A percentile compares a stretch with the other conserved stretches of the same genome.
Conservation (phyloP, 2,797 vertebrate species). For the Tamandua tetradactyla region DNA sequence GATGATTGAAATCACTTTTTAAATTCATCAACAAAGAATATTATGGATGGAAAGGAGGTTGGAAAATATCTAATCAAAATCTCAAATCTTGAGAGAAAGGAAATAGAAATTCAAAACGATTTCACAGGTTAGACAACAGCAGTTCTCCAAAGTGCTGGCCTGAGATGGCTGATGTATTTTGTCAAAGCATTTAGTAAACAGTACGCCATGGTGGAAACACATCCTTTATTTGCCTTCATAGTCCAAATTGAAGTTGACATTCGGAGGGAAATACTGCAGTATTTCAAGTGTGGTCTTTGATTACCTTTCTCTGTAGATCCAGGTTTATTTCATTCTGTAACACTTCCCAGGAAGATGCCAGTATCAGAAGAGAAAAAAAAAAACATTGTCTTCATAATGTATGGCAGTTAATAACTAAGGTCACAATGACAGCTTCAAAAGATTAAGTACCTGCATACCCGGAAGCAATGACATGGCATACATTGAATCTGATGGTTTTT, state of each 20-base stretch:
- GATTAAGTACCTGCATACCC: neutral
- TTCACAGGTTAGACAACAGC: neutral
- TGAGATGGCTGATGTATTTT: neutral
- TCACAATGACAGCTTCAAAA: neutral
- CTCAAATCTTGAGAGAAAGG: neutral
- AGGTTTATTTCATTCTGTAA: neutral
- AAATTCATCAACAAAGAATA: neutral
- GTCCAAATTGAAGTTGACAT: neutral
- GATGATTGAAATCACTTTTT: neutral
- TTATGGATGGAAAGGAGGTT: neutral
- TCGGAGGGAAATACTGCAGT: neutral
- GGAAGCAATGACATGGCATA: neutral
- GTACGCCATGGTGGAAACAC: neutral
- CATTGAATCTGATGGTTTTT: neutral
- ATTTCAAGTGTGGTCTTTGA: conserved; percentile 20
- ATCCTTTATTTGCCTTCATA: neutral
- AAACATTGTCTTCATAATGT: neutral
- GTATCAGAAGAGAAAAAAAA: conserved; percentile 24
- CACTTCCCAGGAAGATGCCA: conserved; percentile 1
- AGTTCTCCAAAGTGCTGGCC: neutral
- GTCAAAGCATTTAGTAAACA: neutral
- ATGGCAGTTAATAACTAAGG: neutral
- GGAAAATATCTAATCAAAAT: neutral
- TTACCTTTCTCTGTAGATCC: neutral
- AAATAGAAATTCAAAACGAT: neutral